Evolutionary conservation across 2,113 vertebrate genomes (phyloP), one percentile per base, ranked within the genome.

Genomic region (Tachysurus fulvidraco): DNA sequence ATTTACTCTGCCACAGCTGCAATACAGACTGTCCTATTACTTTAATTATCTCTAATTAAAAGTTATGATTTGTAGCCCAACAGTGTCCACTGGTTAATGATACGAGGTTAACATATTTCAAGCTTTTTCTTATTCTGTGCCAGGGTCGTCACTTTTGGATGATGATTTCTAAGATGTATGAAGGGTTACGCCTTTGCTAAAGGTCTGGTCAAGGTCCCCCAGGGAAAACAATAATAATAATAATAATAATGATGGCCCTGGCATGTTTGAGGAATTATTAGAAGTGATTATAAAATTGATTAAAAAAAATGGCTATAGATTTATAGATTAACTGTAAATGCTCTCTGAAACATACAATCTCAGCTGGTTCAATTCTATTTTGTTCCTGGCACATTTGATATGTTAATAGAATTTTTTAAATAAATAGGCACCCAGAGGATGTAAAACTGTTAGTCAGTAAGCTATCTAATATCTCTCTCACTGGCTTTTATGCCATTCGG

Each of bases 11-110:
- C 41, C 36, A 30, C 21, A 41, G 28, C n/a, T 55, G 62, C 59
- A 83, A 55, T 55, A n/a, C 50, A 71, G 4, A 23, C 14, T 10
- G 83, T 23, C 54, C 17, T 54, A 28, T 54, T 71, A 69, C 28
- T 83, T 69, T 83, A 55, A 83, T 83, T 55, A 55, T n/a, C 19
- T 67, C 12, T 65, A 65, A 52, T 65, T 65, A 54, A 55, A 65
- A 28, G 60, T 25, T 21, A 65, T 28, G 50, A 55, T 78, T 28
- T 78, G n/a, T 28, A 50, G n/a, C n/a, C 1, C 5, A 28, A 10
- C 16, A 28, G 1, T 67, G 17, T 44, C 28, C 60, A 79, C 12
- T 41, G 19, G 74, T 79, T 50, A 54, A 69, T 85, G 30, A 25
- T 12, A 23, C 76, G 67, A 80, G 76, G 60, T 85, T 25, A 64